These are phyloP conservation scores for Drosophila melanica DNA, from an alignment of 1,140 invertebrate genomes.

Conservation along the genomic window DNA sequence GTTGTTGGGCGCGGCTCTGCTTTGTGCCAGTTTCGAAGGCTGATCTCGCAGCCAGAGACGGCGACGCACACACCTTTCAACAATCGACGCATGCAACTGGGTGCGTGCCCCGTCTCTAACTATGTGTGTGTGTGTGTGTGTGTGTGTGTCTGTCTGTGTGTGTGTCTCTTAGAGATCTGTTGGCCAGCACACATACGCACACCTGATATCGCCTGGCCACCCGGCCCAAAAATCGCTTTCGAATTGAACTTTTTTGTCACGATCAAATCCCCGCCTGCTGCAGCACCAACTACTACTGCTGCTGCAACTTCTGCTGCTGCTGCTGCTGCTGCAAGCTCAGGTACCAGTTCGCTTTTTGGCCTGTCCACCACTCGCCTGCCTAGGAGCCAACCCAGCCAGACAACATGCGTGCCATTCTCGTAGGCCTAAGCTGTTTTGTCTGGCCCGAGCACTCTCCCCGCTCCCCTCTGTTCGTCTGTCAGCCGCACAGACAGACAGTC, in stretches of 20 bases:
- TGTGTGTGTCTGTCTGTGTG: neutral
- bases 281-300: neutral
- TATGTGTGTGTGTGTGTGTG: conserved; percentile 16
- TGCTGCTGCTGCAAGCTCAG: conserved; percentile 2
- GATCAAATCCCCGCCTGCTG: conserved; percentile 38
- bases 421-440: conserved; percentile 36
- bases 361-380: conserved; percentile 30
- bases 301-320: neutral
- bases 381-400: conserved; percentile 18
- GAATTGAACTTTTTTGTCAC: conserved; percentile 80
- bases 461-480: conserved; percentile 4
- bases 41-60: conserved; percentile 35
- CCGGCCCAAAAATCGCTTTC: conserved; percentile 67
- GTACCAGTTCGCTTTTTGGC: conserved; percentile 19
- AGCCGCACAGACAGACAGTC: conserved; percentile 16
- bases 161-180: conserved; percentile 4
- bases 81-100: conserved; percentile 59
- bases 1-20: conserved; percentile 33
- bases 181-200: conserved; percentile 50
- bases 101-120: conserved; percentile 56
- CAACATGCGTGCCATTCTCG: conserved; percentile 60
- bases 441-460: neutral
- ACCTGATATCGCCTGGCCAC: conserved; percentile 61
- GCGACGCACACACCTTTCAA: conserved; percentile 76
- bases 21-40: conserved; percentile 77